Base-by-base conservation (phyloP, 2,113 vertebrate species). In the Myrmophylax atrothorax region DNA sequence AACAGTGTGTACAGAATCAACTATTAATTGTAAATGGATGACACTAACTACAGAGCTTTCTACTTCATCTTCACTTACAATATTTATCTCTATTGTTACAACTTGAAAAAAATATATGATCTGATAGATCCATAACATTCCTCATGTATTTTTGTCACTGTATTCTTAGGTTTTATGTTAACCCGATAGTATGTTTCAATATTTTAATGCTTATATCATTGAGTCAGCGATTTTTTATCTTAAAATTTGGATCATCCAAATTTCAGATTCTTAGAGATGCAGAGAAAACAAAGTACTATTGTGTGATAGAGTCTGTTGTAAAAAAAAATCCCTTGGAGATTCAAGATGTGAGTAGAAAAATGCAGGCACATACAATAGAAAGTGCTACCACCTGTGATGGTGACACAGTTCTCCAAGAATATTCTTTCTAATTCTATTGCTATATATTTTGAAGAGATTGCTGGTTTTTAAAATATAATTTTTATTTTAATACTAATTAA, bases 351-450 rank as follows among this genome's bases (percentile, higher is more conserved):
- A 56, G 18, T 72, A 37, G 19, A 49, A 78, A 73, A 56, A 66
- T 14, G 10, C 10, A 77, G 40, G 14, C 3, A 13, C 8, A 40
- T 56, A 56, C 0, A 56, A 25, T 24, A 56, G 19, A 55, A 82
- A 62, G 10, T 7, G 10, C 3, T 12, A 40, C 10, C 0, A 1
- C 6, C 3, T 3, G 4, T 35, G 20, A 62, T 23, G 25, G 56
- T 35, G 28, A 55, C 9, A 35, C 7, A 44, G 33, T 28, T 4
- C 7, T 9, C 12, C 18, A 40, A 42, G 42, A 46, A 16, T 67
- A 22, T 35, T 77, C 6, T 66, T 66, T 56, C 6, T 49, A 72
- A 60, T 62, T 82, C 23, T 28, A 26, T 35, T 82, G 12, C 12
- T 7, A 35, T 26, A 3, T 20, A 49, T 72, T 49, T 72, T 88